Conservation (phyloP, 2,797 vertebrate species). For the Microhierax caerulescens region DNA sequence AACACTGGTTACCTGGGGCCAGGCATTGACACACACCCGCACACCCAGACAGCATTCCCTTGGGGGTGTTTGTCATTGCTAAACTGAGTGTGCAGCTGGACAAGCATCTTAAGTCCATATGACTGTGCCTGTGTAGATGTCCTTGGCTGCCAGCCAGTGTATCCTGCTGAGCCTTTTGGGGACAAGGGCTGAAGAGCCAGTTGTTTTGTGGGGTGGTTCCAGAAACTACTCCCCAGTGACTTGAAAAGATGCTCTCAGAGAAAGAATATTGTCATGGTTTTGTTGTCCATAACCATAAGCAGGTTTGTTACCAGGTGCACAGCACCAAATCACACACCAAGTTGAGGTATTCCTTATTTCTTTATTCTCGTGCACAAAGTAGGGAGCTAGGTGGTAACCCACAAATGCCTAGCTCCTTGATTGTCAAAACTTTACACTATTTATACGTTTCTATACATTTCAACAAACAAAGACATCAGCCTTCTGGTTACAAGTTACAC, state of each 20-base stretch:
- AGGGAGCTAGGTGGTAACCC: too few relatives aligned
- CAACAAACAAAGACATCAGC: too few relatives aligned
- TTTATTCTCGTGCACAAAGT: too few relatives aligned
- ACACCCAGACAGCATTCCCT: background rate
- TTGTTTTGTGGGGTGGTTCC: background rate
- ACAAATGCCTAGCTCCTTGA: too few relatives aligned
- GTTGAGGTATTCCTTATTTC: too few relatives aligned
- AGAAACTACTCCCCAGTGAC: background rate
- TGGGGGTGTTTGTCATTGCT: background rate
- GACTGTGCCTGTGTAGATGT: background rate
- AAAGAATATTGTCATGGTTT: background rate
- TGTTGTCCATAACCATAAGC: too few relatives aligned
- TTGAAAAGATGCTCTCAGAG: background rate
- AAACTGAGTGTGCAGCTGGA: background rate
- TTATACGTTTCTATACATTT: too few relatives aligned
- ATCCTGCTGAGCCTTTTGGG: background rate
- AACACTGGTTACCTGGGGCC: background rate
- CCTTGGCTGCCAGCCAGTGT: background rate
- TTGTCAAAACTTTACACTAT: too few relatives aligned
- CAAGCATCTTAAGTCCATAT: background rate
- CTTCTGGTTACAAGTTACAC: too few relatives aligned
- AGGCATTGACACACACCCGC: background rate
- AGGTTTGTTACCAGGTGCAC: too few relatives aligned
- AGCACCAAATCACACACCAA: too few relatives aligned
- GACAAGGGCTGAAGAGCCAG: background rate